phyloP scores from a whole-genome alignment of 2,888 invertebrate species.

The Drosophila neutralis region DNA sequence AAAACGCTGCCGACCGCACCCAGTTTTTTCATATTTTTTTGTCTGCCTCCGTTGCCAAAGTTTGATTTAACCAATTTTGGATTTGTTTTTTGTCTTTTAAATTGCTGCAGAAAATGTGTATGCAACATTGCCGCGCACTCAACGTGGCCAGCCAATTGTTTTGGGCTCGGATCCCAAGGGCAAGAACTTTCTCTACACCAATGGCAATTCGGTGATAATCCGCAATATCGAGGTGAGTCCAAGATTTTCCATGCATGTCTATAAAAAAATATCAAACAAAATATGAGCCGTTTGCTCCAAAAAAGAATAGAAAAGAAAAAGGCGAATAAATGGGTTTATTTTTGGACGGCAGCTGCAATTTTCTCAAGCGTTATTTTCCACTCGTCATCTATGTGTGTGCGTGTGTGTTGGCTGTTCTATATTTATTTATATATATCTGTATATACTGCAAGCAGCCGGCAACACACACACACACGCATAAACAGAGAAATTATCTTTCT shows the following conservation, averaged over 20 bases:
- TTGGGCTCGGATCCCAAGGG: constrained; percentile 98
- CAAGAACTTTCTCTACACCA: constrained; percentile 97
- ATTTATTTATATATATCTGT: constrained; percentile 63
- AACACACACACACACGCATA: constrained; percentile 3
- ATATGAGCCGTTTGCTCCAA: constrained; percentile 54
- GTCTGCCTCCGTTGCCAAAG: not conserved
- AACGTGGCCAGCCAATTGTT: constrained; percentile 97
- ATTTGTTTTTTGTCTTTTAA: not conserved
- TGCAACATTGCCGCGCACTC: constrained; percentile 97
- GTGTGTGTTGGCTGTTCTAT: constrained; percentile 53
- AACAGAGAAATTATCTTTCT: constrained; percentile 25
- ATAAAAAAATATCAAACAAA: constrained; percentile 16
- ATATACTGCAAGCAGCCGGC: constrained; percentile 44
- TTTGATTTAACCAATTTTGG: constrained; percentile 19
- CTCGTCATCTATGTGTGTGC: constrained; percentile 34
- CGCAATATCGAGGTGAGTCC: constrained; percentile 91
- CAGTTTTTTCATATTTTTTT: constrained; percentile 35
- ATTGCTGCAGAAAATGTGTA: constrained; percentile 91
- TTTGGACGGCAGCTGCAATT: constrained; percentile 77
- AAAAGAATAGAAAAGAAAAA: constrained; percentile 13
- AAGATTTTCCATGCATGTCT: constrained; percentile 22
- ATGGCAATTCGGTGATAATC: constrained; percentile 99
- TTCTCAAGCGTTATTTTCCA: constrained; percentile 69
- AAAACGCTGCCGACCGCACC: constrained; percentile 58
- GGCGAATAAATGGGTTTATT: constrained; percentile 60